These are phyloP conservation scores for Lasius platythorax DNA, from an alignment of 2,888 invertebrate species.

Conservation along the genomic window DNA sequence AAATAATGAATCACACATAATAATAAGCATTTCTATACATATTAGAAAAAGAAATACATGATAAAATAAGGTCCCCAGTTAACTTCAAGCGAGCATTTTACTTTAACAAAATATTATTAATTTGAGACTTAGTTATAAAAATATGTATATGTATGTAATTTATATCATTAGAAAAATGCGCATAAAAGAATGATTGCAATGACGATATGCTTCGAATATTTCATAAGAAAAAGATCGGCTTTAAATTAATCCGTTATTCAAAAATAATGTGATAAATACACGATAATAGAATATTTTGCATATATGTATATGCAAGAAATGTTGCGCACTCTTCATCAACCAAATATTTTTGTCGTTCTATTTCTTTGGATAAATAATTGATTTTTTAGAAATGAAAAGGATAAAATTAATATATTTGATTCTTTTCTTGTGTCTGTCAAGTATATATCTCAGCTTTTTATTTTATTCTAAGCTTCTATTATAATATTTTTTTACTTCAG, in stretches of 20 bases:
- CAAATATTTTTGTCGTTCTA: not conserved
- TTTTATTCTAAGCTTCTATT: not conserved
- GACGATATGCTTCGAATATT: not conserved
- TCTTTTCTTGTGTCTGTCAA: not conserved
- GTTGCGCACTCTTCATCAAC: not conserved
- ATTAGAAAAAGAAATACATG: not conserved
- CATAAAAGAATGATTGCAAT: not conserved
- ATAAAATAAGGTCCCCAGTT: not conserved
- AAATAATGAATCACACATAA: not conserved
- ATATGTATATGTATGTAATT: not conserved
- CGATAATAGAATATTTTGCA: not conserved
- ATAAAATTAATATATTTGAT: not conserved
- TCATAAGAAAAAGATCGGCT: not conserved
- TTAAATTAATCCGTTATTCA: not conserved
- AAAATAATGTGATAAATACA: not conserved
- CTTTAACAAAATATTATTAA: not conserved
- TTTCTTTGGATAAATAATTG: not conserved
- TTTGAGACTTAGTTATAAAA: not conserved
- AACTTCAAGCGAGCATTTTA: not conserved
- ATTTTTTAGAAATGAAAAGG: not conserved
- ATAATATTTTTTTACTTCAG: not conserved
- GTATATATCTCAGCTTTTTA: not conserved
- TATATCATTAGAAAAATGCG: not conserved
- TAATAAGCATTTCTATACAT: not conserved
- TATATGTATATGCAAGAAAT: not conserved